Evolutionary conservation across 2,113 vertebrate species (phyloP).

Genomic region (Archocentrus centrarchus): DNA sequence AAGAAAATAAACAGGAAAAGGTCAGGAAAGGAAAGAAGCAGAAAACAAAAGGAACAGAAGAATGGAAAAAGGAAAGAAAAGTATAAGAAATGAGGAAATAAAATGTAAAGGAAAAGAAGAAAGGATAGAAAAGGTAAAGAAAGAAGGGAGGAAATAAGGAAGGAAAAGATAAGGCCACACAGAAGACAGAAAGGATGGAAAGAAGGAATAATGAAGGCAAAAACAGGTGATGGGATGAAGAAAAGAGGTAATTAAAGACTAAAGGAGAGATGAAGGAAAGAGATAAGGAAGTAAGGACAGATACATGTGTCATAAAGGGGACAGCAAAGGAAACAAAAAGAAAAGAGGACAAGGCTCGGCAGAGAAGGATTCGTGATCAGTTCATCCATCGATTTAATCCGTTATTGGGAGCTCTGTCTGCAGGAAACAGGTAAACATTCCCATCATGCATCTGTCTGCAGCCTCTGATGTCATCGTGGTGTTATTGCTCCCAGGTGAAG

Average conservation of each 20-base stretch:
- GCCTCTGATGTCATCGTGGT: neutral
- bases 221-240: neutral
- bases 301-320: neutral
- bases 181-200: neutral
- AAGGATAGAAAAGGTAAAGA: neutral
- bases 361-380: neutral
- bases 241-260: neutral
- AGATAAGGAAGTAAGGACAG: too few species aligned
- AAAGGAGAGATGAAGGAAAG: neutral
- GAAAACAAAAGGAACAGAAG: too few species aligned
- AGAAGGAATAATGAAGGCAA: neutral
- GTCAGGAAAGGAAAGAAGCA: too few species aligned
- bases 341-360: too few species aligned
- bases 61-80: too few species aligned
- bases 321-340: neutral
- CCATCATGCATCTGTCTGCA: neutral
- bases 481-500: conserved; percentile 1
- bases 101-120: too few species aligned
- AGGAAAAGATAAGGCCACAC: neutral
- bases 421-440: neutral
- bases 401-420: neutral
- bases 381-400: too few species aligned
- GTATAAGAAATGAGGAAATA: too few species aligned
- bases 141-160: neutral
- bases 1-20: too few species aligned